Evolutionary conservation across 2,888 invertebrate genomes (phyloP), one percentile per base, ranked within the genome.

Genomic region (Dasysyrphus tricinctus): DNA sequence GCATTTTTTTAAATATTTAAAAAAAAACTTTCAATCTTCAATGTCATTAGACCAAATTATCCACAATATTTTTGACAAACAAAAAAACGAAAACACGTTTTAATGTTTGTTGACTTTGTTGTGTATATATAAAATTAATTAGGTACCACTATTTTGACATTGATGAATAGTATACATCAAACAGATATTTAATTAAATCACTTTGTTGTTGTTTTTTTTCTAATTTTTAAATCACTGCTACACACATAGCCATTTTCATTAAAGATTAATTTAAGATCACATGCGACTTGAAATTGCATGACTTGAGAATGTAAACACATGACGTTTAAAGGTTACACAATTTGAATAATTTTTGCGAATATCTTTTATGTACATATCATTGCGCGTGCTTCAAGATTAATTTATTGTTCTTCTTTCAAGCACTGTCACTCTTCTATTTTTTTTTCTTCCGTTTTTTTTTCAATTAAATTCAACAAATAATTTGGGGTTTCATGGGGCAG

Each of bases 381-480:
- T 51, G 63, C 16, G 57, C 49, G 69, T 69, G 69, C 59, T 24
- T 65, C 54, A 12, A 63, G 74, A 63, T 56, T 51, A 44, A 14
- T 11, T 59, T 19, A 19, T 3, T 11, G 1, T 19, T 11, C 59
- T 59, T 19, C 8, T 74, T 19, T n/a, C 5, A 44, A 44, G 5
- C 24, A 51, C 19, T 12, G 4, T 51, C 2, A 24, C 24, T 24
- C 24, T 24, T 8, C 0, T 42, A 14, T 65, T 56, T 51, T 51
- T 16, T 16, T 42, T 1, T 42, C 32, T 9, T 12, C 24, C 29
- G 0, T 57, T 57, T 56, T 16, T 37, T 37, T 37, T 65, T 49
- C 14, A 14, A 47, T 16, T 65, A 76, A 16, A 29, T 47, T 72
- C 65, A 78, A 73, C 73, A 73, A 78, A 77, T 82, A 77, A 63